These are phyloP conservation scores for Unio delphinus DNA, from an alignment of 2,888 invertebrate genomes.

Conservation along the genomic window DNA sequence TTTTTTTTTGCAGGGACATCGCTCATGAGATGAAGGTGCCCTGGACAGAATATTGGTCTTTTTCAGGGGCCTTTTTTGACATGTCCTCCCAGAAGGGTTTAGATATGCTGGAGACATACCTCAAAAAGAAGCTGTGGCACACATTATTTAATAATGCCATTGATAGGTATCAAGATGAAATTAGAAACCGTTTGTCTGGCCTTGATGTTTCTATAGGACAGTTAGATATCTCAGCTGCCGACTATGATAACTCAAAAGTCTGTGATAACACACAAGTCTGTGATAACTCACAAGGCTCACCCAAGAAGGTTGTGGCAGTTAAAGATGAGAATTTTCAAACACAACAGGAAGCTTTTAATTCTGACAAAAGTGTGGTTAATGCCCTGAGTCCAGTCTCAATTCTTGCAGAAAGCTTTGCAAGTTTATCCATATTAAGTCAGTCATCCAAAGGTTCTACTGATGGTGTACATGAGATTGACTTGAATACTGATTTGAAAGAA, in stretches of 20 bases:
- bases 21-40: slow-evolving; percentile 66
- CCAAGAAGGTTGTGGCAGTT: too few relatives aligned
- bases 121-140: slow-evolving; percentile 72
- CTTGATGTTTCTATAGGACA: neutral
- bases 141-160: slow-evolving; percentile 21
- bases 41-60: slow-evolving; percentile 96
- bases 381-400: slow-evolving; percentile 40
- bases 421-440: slow-evolving; percentile 32
- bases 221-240: too few relatives aligned
- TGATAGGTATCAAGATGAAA: slow-evolving; percentile 17
- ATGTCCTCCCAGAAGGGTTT: slow-evolving; percentile 84
- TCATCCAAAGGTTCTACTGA: slow-evolving; percentile 17
- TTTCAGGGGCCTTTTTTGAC: slow-evolving; percentile 86
- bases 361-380: slow-evolving; percentile 17
- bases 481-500: neutral
- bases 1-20: slow-evolving; percentile 53
- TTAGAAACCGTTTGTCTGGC: slow-evolving; percentile 1
- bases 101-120: slow-evolving; percentile 81
- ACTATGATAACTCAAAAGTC: too few relatives aligned
- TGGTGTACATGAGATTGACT: neutral
- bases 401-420: slow-evolving; percentile 35
- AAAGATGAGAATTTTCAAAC: too few relatives aligned
- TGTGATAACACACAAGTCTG: too few relatives aligned
- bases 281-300: too few relatives aligned
- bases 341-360: slow-evolving; percentile 1